Evolutionary conservation across 2,797 vertebrate genomes (phyloP).

Genomic region (Sebastes diaconus): DNA sequence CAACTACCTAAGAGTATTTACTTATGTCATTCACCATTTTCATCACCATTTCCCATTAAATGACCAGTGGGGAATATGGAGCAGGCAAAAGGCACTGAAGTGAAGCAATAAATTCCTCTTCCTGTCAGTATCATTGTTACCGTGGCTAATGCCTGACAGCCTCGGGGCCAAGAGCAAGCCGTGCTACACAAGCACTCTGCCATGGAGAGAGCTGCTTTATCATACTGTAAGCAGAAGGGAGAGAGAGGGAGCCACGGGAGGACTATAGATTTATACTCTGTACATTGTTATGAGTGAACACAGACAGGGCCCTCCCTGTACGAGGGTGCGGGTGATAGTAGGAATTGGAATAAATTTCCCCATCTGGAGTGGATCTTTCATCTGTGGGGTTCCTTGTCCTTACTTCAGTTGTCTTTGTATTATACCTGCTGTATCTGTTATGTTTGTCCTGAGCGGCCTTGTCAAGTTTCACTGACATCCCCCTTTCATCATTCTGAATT

Average conservation of each 20-base stretch:
- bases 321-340: neutral
- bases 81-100: slow-evolving; percentile 38
- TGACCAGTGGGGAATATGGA: slow-evolving; percentile 42
- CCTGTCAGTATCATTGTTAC: slow-evolving; percentile 61
- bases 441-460: neutral
- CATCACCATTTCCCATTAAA: slow-evolving; percentile 55
- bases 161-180: slow-evolving; percentile 34
- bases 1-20: slow-evolving; percentile 45
- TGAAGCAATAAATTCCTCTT: slow-evolving; percentile 56
- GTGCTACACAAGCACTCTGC: slow-evolving; percentile 47
- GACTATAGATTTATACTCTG: slow-evolving; percentile 45
- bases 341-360: slow-evolving; percentile 4
- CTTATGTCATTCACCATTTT: slow-evolving; percentile 46
- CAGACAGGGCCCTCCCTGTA: slow-evolving; percentile 1
- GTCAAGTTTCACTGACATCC: neutral
- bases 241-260: slow-evolving; percentile 17
- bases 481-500: neutral
- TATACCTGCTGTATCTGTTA: neutral
- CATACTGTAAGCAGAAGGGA: slow-evolving; percentile 27
- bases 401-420: neutral
- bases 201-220: slow-evolving; percentile 54
- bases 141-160: slow-evolving; percentile 51
- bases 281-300: slow-evolving; percentile 37
- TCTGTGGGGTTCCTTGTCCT: neutral
- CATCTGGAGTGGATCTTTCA: slow-evolving; percentile 11